Evolutionary conservation across 1,140 invertebrate species (phyloP).

Genomic region (Megathymus violae): DNA sequence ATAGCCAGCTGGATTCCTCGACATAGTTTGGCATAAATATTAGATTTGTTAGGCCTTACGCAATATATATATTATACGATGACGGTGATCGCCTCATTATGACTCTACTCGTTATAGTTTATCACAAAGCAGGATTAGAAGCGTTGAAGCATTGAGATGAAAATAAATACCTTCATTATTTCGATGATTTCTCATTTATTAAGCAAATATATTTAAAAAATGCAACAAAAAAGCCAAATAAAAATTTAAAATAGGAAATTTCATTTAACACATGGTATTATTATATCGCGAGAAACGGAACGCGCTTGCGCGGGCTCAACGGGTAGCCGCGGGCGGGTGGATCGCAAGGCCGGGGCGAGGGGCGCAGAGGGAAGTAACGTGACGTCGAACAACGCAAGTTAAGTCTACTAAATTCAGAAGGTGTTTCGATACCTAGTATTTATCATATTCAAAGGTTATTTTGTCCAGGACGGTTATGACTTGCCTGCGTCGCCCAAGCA

Average conservation of each 20-base stretch:
- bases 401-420: conserved; percentile 67
- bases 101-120: no score
- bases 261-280: conserved; percentile 61
- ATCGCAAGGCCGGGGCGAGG: conserved; percentile 74
- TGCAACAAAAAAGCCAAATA: not conserved
- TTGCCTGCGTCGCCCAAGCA: conserved; percentile 70
- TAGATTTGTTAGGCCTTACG: no score
- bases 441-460: conserved; percentile 32
- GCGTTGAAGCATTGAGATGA: no score
- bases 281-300: conserved; percentile 65
- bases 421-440: conserved; percentile 6
- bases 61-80: no score
- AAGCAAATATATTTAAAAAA: no score
- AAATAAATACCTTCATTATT: no score
- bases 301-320: conserved; percentile 72
- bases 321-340: conserved; percentile 65
- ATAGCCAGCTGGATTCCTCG: no score
- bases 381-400: conserved; percentile 77
- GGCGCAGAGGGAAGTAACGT: conserved; percentile 67
- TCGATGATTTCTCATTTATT: no score
- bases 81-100: no score
- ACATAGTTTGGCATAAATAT: no score
- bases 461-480: conserved; percentile 53
- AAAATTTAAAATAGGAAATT: conserved; percentile 39
- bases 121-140: no score